These are phyloP conservation scores for Ceyx margarethae DNA, from an alignment of 2,113 vertebrate species.

Conservation along the genomic window DNA sequence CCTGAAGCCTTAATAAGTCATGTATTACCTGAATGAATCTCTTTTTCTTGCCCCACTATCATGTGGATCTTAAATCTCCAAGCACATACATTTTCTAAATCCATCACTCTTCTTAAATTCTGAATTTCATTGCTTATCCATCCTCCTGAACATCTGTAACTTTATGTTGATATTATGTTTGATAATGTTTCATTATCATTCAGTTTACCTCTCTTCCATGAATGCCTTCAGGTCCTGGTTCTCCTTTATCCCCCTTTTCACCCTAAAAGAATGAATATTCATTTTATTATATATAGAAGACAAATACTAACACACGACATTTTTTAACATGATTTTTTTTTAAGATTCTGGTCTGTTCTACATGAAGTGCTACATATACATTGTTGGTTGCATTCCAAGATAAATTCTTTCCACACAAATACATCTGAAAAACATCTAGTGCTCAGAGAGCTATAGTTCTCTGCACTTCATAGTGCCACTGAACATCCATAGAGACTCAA, in stretches of 20 bases:
- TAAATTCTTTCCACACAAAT: background rate
- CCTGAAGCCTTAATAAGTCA: background rate
- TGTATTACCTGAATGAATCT: background rate
- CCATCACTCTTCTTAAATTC: background rate
- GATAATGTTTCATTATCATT: background rate
- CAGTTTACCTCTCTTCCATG: slow-evolving; percentile 74
- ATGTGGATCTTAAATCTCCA: background rate
- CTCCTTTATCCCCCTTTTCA: slow-evolving; percentile 77
- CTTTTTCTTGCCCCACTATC: background rate
- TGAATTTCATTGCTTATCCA: background rate
- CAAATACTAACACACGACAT: background rate
- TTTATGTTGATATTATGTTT: background rate
- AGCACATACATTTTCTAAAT: background rate
- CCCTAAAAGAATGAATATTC: slow-evolving; percentile 69
- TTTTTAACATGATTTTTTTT: background rate
- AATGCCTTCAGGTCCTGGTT: slow-evolving; percentile 69
- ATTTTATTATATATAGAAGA: background rate
- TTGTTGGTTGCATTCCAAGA: background rate
- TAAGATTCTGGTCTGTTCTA: background rate
- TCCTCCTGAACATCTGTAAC: background rate
- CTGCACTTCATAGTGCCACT: background rate
- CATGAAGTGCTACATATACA: background rate
- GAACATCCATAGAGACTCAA: background rate
- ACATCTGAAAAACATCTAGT: background rate
- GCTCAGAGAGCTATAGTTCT: background rate